These are phyloP conservation scores for Drosophila burlai DNA, from an alignment of 1,140 invertebrate genomes.

Conservation along the genomic window DNA sequence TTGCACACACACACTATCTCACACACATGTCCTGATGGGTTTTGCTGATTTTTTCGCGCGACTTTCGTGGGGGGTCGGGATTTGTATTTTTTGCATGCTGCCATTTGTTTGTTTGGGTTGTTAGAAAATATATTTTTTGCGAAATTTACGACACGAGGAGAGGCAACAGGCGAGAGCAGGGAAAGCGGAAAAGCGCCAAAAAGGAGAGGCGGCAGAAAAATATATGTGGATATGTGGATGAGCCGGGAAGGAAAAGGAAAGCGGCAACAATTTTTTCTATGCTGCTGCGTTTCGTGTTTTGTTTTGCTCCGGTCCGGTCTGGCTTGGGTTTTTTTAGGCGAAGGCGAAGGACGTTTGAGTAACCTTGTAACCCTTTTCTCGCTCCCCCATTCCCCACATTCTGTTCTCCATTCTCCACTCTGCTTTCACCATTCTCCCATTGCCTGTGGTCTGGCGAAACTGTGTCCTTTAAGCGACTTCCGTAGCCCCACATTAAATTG, in stretches of 20 bases:
- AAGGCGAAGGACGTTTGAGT: slow-evolving; percentile 83
- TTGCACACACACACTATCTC: slow-evolving; percentile 14
- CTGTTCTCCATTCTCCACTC: slow-evolving; percentile 10
- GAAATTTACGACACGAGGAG: slow-evolving; percentile 56
- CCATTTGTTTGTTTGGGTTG: slow-evolving; percentile 81
- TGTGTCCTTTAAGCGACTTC: slow-evolving; percentile 70
- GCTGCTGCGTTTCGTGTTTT: slow-evolving; percentile 76
- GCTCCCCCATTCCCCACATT: slow-evolving; percentile 11
- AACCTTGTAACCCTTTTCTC: slow-evolving; percentile 84
- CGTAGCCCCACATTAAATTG: slow-evolving; percentile 42
- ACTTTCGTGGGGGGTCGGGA: slow-evolving; percentile 70
- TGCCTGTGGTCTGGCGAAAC: slow-evolving; percentile 56
- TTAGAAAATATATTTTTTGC: slow-evolving; percentile 83
- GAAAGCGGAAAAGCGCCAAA: slow-evolving; percentile 41
- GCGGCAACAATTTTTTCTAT: slow-evolving; percentile 74
- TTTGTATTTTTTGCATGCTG: slow-evolving; percentile 74
- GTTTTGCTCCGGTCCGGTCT: slow-evolving; percentile 61
- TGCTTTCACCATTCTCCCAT: slow-evolving; percentile 25
- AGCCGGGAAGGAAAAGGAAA: slow-evolving; percentile 79
- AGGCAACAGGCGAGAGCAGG: slow-evolving; percentile 30
- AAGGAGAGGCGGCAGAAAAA: slow-evolving; percentile 60
- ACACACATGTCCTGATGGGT: slow-evolving; percentile 25
- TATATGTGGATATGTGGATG: slow-evolving; percentile 59
- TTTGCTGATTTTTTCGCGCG: slow-evolving; percentile 73
- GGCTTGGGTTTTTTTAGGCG: slow-evolving; percentile 60